Conservation (phyloP, 2,797 vertebrate species). For the Neoniphon sammara region DNA sequence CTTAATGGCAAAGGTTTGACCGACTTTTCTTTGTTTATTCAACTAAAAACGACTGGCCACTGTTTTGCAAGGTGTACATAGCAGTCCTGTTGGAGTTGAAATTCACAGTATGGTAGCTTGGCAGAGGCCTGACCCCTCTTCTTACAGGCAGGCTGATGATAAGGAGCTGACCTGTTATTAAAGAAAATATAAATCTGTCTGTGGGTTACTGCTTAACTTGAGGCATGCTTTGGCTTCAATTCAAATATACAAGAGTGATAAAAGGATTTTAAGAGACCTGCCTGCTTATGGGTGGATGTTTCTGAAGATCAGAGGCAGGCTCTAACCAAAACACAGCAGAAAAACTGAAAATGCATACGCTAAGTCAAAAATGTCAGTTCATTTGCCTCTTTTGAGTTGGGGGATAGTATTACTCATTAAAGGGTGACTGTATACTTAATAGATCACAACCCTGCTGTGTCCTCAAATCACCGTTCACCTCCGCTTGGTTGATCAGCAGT, state of each 20-base stretch:
- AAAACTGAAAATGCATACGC: no score
- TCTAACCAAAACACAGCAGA: no score
- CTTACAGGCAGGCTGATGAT: neutral
- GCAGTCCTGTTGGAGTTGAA: neutral
- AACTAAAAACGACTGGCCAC: neutral
- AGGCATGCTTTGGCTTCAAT: neutral
- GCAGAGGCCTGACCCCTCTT: neutral
- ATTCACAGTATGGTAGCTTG: neutral
- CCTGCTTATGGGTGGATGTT: no score
- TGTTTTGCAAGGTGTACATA: neutral
- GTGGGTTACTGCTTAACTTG: neutral
- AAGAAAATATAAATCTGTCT: neutral
- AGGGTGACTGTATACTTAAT: neutral
- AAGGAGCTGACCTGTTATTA: neutral
- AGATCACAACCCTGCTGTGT: neutral
- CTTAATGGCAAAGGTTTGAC: constrained; percentile 12
- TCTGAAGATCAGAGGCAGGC: no score
- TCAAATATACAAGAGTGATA: neutral
- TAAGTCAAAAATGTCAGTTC: neutral
- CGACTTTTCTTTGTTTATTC: constrained; percentile 6
- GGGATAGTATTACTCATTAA: neutral
- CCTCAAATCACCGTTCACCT: neutral
- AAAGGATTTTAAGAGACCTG: no score
- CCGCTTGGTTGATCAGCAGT: neutral
- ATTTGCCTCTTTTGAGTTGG: constrained; percentile 1